Conservation (phyloP, 1,140 invertebrate species). For the Drosophila parabipectinata region DNA sequence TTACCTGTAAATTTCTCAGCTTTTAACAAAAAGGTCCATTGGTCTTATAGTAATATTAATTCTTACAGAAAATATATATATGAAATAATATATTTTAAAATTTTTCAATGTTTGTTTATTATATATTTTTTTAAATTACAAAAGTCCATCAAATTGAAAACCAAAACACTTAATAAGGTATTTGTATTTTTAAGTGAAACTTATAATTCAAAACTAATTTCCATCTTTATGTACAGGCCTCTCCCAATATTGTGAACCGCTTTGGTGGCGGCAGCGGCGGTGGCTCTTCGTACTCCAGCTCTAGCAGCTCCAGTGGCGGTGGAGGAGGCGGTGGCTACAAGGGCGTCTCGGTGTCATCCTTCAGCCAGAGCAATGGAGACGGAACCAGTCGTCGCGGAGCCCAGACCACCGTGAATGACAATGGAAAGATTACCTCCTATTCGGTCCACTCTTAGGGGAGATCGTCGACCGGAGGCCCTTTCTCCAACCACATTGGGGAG, state of each 20-base stretch:
- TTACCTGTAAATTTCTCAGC: background rate
- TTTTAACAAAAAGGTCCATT: background rate
- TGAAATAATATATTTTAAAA: background rate
- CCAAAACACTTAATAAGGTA: background rate
- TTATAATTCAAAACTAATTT: background rate
- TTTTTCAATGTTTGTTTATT: background rate
- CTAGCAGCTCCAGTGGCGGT: constrained; percentile 81
- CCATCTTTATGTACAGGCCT: constrained; percentile 82
- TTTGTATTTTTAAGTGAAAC: background rate
- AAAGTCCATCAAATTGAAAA: background rate
- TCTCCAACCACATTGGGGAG: background rate
- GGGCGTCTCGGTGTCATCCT: constrained; percentile 88
- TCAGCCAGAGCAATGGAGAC: constrained; percentile 86
- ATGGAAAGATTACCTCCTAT: constrained; percentile 88
- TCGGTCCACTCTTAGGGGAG: constrained; percentile 84
- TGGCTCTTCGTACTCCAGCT: constrained; percentile 71
- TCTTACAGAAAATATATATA: background rate
- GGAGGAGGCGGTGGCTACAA: constrained; percentile 84
- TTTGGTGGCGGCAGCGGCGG: constrained; percentile 83
- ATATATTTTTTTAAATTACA: background rate
- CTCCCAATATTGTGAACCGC: constrained; percentile 86
- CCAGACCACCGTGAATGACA: constrained; percentile 89
- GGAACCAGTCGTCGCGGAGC: constrained; percentile 85
- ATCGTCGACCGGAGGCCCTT: background rate
- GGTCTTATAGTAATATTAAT: background rate